Base-by-base conservation (phyloP, 2,888 invertebrate species). In the Melanophora roralis region DNA sequence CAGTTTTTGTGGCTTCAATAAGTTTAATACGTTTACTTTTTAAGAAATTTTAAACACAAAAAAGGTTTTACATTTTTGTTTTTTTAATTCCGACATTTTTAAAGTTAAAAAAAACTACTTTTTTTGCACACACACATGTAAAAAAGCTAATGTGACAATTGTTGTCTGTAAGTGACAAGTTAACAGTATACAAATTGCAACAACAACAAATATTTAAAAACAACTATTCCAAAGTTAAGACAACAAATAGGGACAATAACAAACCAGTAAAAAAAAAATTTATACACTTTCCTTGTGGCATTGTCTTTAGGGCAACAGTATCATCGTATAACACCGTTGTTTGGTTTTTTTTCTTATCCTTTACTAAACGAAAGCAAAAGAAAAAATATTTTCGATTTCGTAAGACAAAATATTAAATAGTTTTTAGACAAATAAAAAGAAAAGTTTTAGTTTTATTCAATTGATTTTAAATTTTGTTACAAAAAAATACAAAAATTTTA, bases 131-230 rank as follows among this genome's bases (percentile, higher is more conserved):
- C 57, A 53, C n/a, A 73, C 60, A 68, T 43, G 21, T 3, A 27
- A 6, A 62, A 68, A 73, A 73, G 73, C 38, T 72, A 72, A 78
- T 73, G 73, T 57, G 67, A 49, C 78, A 78, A 73, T 73, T 78
- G 60, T 55, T 72, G 72, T 68, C 51, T 78, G 72, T 43, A 55
- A 68, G 34, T 78, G 78, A 73, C 73, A 78, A 62, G 53, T 68
- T 55, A 62, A 71, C 59, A 62, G 49, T 14, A 49, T n/a, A 65
- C 67, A 72, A 78, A 23, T 5, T 49, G 8, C 6, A 14, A 27
- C 5, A 64, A 23, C 27, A 36, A 71, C 21, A 43, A 21, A 23
- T 6, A 19, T 8, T 34, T 6, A 55, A 0, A 12, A 38, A 57
- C 40, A 51, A 59, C 40, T 34, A 60, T 23, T 76, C 8, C 19